Evolutionary conservation across 2,888 invertebrate species (phyloP), one percentile per base, ranked within the genome.

Genomic region (Carabus problematicus): DNA sequence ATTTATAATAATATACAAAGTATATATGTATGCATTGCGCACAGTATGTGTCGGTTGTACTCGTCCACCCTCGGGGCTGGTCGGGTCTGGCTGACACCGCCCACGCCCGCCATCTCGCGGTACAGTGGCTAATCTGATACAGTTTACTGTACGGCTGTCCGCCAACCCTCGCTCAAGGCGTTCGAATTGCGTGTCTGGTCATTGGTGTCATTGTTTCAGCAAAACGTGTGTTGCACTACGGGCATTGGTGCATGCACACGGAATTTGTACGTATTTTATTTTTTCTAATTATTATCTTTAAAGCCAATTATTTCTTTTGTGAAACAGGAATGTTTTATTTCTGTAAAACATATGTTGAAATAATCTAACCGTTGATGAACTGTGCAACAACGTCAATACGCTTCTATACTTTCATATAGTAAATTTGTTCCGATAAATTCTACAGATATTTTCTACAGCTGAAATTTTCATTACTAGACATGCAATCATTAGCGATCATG

Each of bases 61-160:
- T 56, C 69, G 69, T 40, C 9, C 55, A 41, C 40, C 39, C 16
- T 43, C 69, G 69, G 11, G 47, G 0, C 9, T 42, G 11, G 18
- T 60, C 67, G 67, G 40, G 11, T 8, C 2, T 8, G 4, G 9
- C 42, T 52, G 67, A 60, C 67, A 52, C 69, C 69, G 69, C 69
- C 69, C 56, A 69, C 69, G 56, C 69, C 41, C 62, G 61, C 69
- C 69, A 69, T 62, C 69, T 69, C 61, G 61, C 45, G 69, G 62
- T 54, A 54, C 69, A 62, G 66, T 66, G 59, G 62, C 69, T 69
- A 62, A 69, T 62, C 62, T 52, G 52, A 52, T 52, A 52, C 52
- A 52, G 52, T 52, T 52, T 19, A 18, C n/a, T 45, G 45, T 11
- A 11, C 3, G 14, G 45, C 45, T 45, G 14, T 16, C 19, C 29